Conservation (phyloP, 2,797 vertebrate genomes). For the Cyprinella venusta region DNA sequence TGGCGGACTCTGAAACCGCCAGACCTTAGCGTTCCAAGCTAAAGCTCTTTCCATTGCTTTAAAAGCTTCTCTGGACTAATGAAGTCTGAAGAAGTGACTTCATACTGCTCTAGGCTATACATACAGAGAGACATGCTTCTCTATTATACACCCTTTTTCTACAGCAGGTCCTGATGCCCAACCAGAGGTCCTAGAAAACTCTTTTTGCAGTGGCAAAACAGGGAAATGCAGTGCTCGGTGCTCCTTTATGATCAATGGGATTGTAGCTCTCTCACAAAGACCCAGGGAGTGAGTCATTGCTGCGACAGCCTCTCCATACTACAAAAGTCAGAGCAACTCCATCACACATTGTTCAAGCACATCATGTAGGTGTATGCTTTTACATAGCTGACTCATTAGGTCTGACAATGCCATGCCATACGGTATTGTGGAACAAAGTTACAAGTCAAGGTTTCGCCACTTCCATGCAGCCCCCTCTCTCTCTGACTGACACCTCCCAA, state of each 20-base stretch:
- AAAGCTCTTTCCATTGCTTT: slow-evolving; percentile 35
- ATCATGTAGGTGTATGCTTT: slow-evolving; percentile 50
- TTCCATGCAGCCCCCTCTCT: slow-evolving; percentile 18
- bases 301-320: slow-evolving; percentile 46
- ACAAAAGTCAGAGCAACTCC: slow-evolving; percentile 44
- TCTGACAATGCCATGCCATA: slow-evolving; percentile 1
- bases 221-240: slow-evolving; percentile 13
- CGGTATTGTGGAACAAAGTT: slow-evolving; percentile 38
- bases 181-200: slow-evolving; percentile 4
- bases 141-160: not conserved
- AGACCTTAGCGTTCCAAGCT: slow-evolving; percentile 32
- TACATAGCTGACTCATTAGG: slow-evolving; percentile 40
- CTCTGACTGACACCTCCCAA: slow-evolving; percentile 14
- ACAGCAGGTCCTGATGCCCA: slow-evolving; percentile 5
- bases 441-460: slow-evolving; percentile 26
- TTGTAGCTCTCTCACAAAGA: slow-evolving; percentile 20
- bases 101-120: not conserved
- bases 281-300: slow-evolving; percentile 47
- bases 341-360: slow-evolving; percentile 43
- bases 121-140: slow-evolving; percentile 14
- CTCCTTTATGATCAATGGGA: slow-evolving; percentile 45
- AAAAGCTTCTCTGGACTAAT: slow-evolving; percentile 44
- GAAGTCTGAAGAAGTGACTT: slow-evolving; percentile 41
- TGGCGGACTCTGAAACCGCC: slow-evolving; percentile 33
- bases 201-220: slow-evolving; percentile 14